Evolutionary conservation across 2,113 vertebrate genomes (phyloP).

Genomic region (Grammomys dolichurus): DNA sequence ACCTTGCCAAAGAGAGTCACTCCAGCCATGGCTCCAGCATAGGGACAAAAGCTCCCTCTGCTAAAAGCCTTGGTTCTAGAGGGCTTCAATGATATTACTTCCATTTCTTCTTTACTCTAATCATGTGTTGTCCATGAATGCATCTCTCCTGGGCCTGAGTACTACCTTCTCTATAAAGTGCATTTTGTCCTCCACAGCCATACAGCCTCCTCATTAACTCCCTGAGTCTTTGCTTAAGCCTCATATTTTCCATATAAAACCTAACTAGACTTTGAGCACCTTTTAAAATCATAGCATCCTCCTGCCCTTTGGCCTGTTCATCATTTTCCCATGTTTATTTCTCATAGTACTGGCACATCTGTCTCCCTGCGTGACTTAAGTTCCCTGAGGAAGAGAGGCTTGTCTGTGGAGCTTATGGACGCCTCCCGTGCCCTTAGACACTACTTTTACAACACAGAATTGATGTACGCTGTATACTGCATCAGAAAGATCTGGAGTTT

Average conservation of each 20-base stretch:
- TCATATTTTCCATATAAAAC: not conserved
- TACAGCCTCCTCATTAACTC: not conserved
- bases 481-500: not conserved
- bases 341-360: accelerated
- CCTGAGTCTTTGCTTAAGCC: not conserved
- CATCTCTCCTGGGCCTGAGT: not conserved
- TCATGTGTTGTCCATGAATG: not conserved
- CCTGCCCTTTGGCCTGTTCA: not conserved
- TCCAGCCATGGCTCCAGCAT: not conserved
- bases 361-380: not conserved
- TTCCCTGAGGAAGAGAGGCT: not conserved
- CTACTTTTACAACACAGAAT: too few species aligned
- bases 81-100: accelerated
- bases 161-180: not conserved
- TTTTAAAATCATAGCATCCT: not conserved
- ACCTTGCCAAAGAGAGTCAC: not conserved
- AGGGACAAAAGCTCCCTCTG: not conserved
- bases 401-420: not conserved
- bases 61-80: not conserved
- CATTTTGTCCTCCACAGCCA: not conserved
- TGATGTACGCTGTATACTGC: not conserved
- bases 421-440: not conserved
- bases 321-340: accelerated
- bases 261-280: not conserved
- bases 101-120: not conserved